Percentiles rank a stretch among this genome's conserved stretches.
These are phyloP conservation scores for Acanthornis magna DNA, from an alignment of 2,797 vertebrate species.

Conservation along the genomic window DNA sequence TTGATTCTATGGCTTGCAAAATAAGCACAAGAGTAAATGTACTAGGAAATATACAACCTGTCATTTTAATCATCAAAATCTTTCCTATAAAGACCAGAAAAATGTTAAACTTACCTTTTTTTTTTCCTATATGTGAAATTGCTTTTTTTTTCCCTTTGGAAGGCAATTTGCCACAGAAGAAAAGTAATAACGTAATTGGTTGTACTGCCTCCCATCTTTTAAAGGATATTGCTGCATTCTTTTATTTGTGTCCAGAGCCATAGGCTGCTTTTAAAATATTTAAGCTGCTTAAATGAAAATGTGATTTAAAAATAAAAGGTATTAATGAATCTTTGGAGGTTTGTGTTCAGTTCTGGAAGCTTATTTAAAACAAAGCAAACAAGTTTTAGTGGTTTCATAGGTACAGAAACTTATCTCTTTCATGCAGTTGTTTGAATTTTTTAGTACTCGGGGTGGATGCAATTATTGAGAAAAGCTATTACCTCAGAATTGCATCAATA, in stretches of 20 bases:
- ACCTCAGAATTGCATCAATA: not conserved
- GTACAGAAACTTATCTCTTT: not conserved
- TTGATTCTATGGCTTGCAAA: slow-evolving; percentile 45
- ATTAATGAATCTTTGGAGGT: slow-evolving; percentile 19
- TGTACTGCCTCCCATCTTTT: slow-evolving; percentile 28
- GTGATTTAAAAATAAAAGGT: slow-evolving; percentile 29
- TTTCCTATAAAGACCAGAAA: slow-evolving; percentile 42
- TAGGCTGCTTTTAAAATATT: slow-evolving; percentile 59
- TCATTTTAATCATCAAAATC: slow-evolving; percentile 50
- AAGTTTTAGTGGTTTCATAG: not conserved
- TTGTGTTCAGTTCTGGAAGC: not conserved
- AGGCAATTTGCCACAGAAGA: slow-evolving; percentile 3
- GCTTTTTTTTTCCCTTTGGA: not conserved
- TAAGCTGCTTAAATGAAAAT: slow-evolving; percentile 58
- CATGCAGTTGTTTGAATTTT: not conserved
- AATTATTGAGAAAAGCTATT: not conserved
- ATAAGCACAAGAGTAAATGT: slow-evolving; percentile 54
- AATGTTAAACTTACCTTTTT: slow-evolving; percentile 31
- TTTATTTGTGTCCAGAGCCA: slow-evolving; percentile 45
- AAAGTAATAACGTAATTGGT: not conserved
- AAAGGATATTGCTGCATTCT: slow-evolving; percentile 28
- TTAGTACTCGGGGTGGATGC: not conserved
- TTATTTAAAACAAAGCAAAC: slow-evolving; percentile 14
- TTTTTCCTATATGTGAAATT: slow-evolving; percentile 32
- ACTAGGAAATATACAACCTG: slow-evolving; percentile 53